Base-by-base conservation (phyloP, 2,888 invertebrate genomes). In the Matsumyia berberina region DNA sequence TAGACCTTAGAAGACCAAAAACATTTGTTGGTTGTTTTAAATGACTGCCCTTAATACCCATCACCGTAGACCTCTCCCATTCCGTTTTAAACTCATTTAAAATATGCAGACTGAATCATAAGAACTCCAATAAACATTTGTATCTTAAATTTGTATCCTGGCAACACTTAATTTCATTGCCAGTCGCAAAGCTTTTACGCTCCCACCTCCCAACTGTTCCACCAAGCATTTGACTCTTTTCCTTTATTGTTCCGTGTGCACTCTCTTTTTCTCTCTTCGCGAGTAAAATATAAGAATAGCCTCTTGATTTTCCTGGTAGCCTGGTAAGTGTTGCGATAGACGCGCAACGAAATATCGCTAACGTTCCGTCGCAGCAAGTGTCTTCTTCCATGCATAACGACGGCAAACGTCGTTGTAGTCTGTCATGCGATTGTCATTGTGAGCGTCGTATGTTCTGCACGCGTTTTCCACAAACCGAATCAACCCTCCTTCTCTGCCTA, bases 241-340 rank as follows among this genome's bases (percentile, higher is more conserved):
- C 33, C 8, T 60, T 39, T 46, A 12, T 9, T 9, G 19, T 37
- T 35, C 24, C 4, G 53, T 53, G 6, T 11, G 24, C 33, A 37
- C 29, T 62, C 37, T 69, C 42, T 62, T 51, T 64, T 57, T 44
- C 31, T 74, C 46, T 39, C 46, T 60, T 33, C 12, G 12, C 33
- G n/a, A 8, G n/a, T 42, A 15, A 24, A 19, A 15, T 33, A 11
- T 9, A 53, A 37, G 33, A 6, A 37, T 69, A 46, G 49, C 31
- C 55, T 80, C 64, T 85, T 86, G 6, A 4, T 8, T 33, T 70
- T 72, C 57, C 89, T 90, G 90, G 33, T 87, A 86, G 87, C 90
- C 91, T 90, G 89, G 89, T 90, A 81, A 82, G 88, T 89, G 90
- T 90, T 90, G 90, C 90, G 91, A 91, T 90, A 90, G 91, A 91